Percentiles rank a stretch among this genome's conserved stretches.
phyloP scores from a whole-genome alignment of 2,797 vertebrate species.

The Ammospiza maritima region DNA sequence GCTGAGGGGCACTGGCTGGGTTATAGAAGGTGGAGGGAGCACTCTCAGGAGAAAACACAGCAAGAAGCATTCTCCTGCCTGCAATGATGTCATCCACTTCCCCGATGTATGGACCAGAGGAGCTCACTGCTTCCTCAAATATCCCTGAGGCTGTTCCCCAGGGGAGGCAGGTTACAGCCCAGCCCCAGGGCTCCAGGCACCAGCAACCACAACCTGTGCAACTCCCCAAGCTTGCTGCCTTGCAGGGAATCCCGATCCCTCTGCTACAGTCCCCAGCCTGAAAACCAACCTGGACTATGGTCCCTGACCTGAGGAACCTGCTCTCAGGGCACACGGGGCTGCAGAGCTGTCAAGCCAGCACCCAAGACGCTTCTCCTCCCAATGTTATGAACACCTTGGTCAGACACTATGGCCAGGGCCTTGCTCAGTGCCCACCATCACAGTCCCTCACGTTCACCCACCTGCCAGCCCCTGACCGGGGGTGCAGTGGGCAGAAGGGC shows the following conservation, averaged over 20 bases:
- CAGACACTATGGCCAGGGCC: neutral
- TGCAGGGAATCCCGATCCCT: accelerated
- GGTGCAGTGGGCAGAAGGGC: neutral
- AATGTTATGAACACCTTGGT: neutral
- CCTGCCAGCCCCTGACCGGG: neutral
- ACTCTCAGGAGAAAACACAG: neutral
- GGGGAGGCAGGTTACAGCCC: neutral
- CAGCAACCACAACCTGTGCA: neutral
- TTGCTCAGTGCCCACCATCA: neutral
- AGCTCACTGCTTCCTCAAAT: neutral
- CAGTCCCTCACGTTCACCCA: neutral
- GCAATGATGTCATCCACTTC: neutral
- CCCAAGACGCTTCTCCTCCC: neutral
- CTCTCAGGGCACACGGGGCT: neutral
- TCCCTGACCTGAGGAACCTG: neutral
- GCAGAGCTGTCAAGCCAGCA: slow-evolving; percentile 7
- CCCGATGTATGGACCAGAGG: accelerated
- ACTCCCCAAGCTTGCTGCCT: neutral
- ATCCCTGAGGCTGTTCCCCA: neutral
- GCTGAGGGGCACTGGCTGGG: neutral
- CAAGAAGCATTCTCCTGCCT: neutral
- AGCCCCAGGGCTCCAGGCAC: neutral
- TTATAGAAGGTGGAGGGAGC: neutral
- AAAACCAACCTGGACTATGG: neutral
- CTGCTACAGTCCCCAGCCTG: neutral